phyloP scores from a whole-genome alignment of 37 sponge, comb jelly and placozoan genomes.

The Agelas oroides region DNA sequence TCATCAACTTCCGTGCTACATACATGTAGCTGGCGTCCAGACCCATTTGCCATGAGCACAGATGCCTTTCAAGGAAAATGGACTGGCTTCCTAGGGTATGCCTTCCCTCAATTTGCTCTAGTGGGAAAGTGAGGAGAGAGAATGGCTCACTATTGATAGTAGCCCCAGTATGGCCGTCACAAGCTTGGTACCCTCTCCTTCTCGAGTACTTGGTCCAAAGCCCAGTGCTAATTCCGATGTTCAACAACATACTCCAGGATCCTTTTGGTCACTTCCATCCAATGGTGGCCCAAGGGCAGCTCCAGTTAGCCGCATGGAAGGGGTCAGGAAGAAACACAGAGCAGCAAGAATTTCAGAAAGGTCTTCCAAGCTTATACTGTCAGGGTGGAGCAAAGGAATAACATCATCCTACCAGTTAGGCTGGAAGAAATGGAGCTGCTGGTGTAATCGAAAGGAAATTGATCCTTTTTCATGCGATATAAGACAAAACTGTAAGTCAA shows the following conservation, averaged over 20 bases:
- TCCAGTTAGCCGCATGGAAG: neutral
- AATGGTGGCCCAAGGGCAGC: neutral
- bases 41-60: neutral
- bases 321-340: neutral
- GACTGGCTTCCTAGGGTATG: neutral
- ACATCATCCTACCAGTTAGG: slow-evolving; percentile 32
- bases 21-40: slow-evolving; percentile 40
- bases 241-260: neutral
- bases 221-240: neutral
- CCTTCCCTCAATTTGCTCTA: slow-evolving; percentile 17
- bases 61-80: neutral
- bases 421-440: slow-evolving; percentile 31
- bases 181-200: neutral
- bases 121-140: neutral
- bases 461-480: slow-evolving; percentile 58
- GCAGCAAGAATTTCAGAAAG: neutral
- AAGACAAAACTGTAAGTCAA: too few species aligned
- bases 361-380: neutral
- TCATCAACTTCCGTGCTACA: neutral
- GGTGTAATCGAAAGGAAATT: slow-evolving; percentile 3
- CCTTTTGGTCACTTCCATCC: neutral
- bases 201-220: neutral
- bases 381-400: neutral
- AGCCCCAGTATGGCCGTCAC: neutral
- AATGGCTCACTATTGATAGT: slow-evolving; percentile 4